Evolutionary conservation across 2,888 invertebrate genomes (phyloP), one percentile per base, ranked within the genome.

Genomic region (Phasia obesa): DNA sequence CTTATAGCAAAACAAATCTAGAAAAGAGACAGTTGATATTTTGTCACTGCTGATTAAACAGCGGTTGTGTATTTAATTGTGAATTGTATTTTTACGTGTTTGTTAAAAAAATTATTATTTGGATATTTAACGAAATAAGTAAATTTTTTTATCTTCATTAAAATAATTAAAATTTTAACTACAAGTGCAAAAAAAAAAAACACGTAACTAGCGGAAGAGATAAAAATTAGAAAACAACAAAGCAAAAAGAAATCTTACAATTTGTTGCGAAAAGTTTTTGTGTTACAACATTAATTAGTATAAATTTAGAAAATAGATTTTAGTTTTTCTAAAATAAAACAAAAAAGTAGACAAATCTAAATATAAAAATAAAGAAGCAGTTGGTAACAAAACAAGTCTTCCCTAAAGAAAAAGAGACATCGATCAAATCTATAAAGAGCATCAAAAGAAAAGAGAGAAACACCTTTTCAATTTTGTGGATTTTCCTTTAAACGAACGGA

Each of bases 1-100:
- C 78, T 71, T 44, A 74, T 71, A 47, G 74, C 69, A 62, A 81
- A 73, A 71, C 75, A 73, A 78, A 38, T 31, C 59, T 27, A 76
- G 65, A 70, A 60, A 70, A 62, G 19, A 64, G 67, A 64, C 80
- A 84, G 84, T 84, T 81, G 80, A 77, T 83, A 67, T 74, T 81
- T 84, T 80, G 76, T 77, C 83, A 73, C 73, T 73, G 73, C 49
- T 74, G 73, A 69, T 77, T 21, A 65, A 77, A 74, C 76, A 81
- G 71, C 51, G 62, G 51, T 42, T 69, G 2, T 4, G 3, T 9
- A 21, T 64, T 65, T 59, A 2, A 7, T 5, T 47, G 55, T 67
- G 21, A 21, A 47, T 75, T 42, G 19, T 11, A 17, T 21, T 60
- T 38, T 62, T 21, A 17, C 70, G 21, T 38, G 35, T 71, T n/a